These are phyloP conservation scores for Cygnus olor DNA, from an alignment of 2,797 vertebrate genomes.

Conservation along the genomic window DNA sequence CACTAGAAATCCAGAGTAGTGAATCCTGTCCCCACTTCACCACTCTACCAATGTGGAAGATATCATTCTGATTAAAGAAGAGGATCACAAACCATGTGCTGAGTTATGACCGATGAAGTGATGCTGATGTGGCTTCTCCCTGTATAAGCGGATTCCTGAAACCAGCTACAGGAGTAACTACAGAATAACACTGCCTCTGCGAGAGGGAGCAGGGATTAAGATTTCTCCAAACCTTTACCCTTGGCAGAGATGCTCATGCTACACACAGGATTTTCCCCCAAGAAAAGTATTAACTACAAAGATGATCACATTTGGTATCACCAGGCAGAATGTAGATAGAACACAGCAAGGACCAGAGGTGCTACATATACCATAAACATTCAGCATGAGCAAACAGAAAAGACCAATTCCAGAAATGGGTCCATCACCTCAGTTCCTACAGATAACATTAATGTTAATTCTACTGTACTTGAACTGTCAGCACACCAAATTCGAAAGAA, in stretches of 20 bases:
- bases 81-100: not conserved
- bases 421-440: not conserved
- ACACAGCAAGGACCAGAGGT: not conserved
- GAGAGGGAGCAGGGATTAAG: not conserved
- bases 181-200: not conserved
- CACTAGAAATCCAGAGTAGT: not conserved
- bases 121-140: not conserved
- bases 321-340: not conserved
- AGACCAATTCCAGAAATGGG: not conserved
- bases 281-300: not conserved
- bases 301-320: not conserved
- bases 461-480: not conserved
- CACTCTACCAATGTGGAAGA: not conserved
- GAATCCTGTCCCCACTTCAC: not conserved
- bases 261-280: not conserved
- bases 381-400: not conserved
- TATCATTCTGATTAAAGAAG: not conserved
- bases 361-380: not conserved
- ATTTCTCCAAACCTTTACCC: not conserved
- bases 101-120: not conserved
- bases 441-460: not conserved
- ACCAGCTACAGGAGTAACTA: not conserved
- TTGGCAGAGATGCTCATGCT: not conserved
- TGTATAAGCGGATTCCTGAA: accelerated
- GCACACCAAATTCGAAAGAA: not conserved